Percentiles rank a stretch among this genome's conserved stretches.
Evolutionary conservation across 2,797 vertebrate genomes (phyloP).

Genomic region (Hydrocynus forskahlii): DNA sequence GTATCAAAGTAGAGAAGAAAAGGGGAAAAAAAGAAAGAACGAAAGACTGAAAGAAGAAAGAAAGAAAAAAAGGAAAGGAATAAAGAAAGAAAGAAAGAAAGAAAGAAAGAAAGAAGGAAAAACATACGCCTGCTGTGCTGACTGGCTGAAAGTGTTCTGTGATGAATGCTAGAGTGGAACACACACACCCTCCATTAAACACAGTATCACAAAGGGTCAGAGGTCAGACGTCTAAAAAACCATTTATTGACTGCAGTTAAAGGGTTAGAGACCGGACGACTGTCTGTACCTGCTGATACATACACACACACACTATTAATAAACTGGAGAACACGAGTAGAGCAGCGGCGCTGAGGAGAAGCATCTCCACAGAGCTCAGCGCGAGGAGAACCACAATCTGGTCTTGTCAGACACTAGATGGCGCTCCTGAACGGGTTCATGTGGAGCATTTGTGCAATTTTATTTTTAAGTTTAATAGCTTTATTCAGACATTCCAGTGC

Average conservation of each 20-base stretch:
- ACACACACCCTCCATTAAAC: neutral
- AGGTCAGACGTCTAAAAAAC: neutral
- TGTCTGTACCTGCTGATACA: neutral
- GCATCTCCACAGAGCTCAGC: conserved; percentile 39
- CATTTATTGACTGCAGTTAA: neutral
- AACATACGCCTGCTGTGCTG: neutral
- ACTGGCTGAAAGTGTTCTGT: neutral
- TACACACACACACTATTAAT: too few species aligned
- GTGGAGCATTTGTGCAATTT: too few species aligned
- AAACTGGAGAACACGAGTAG: too few species aligned
- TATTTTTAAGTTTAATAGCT: too few species aligned
- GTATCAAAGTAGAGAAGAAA: too few species aligned
- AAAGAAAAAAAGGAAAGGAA: too few species aligned
- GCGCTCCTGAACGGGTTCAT: too few species aligned
- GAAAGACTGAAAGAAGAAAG: too few species aligned
- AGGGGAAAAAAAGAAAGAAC: too few species aligned
- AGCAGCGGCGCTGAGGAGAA: neutral
- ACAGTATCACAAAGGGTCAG: neutral
- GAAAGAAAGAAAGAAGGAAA: neutral
- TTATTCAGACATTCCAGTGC: too few species aligned
- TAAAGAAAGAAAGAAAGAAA: too few species aligned
- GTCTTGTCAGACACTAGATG: too few species aligned
- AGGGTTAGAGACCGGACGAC: neutral
- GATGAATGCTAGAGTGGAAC: neutral
- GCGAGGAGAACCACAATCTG: conserved; percentile 16